A percentile compares a stretch with the other conserved stretches of the same genome.
These are phyloP conservation scores for Baccha elongata DNA, from an alignment of 2,888 invertebrate species.

Conservation along the genomic window DNA sequence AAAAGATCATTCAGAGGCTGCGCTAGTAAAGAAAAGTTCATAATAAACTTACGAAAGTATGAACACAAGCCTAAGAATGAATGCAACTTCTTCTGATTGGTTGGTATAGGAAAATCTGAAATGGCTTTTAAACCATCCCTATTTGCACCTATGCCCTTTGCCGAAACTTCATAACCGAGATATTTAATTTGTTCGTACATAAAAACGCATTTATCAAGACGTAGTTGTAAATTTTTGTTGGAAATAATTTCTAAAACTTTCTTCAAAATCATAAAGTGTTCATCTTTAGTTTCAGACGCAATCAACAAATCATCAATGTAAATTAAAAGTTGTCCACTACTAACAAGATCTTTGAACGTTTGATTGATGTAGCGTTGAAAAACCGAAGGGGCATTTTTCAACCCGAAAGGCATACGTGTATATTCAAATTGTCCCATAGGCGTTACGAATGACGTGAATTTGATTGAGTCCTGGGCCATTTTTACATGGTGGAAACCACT, in stretches of 20 bases:
- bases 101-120: background rate
- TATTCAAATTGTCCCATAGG: background rate
- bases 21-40: background rate
- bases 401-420: background rate
- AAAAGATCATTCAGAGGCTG: background rate
- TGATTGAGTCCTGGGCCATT: background rate
- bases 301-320: constrained; percentile 1
- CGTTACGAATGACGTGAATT: background rate
- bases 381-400: background rate
- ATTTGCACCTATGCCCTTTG: background rate
- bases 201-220: background rate
- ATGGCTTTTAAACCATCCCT: background rate
- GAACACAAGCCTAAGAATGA: background rate
- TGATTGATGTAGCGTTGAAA: background rate
- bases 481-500: background rate
- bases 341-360: constrained; percentile 1
- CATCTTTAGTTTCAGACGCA: background rate
- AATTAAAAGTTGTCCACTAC: background rate
- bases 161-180: too few relatives aligned
- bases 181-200: background rate
- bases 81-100: background rate
- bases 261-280: background rate
- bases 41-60: background rate
- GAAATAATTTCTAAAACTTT: background rate
- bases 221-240: background rate